Conservation (phyloP, 2,113 vertebrate genomes). For the Gnathochromis pfefferi region DNA sequence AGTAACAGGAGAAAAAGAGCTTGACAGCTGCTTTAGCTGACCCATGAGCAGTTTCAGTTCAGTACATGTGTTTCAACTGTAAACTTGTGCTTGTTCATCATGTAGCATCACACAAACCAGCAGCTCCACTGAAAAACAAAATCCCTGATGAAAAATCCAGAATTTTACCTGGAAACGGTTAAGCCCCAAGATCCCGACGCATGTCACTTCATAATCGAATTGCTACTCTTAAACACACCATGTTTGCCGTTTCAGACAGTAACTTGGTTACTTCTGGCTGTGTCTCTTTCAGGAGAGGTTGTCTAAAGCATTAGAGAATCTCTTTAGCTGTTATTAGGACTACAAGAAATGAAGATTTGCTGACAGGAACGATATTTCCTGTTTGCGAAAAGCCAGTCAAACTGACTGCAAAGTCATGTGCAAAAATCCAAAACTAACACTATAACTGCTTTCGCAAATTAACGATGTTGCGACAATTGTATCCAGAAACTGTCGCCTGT, state of each 20-base stretch:
- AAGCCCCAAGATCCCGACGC: not conserved
- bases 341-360: not conserved
- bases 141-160: not conserved
- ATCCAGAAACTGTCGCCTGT: not conserved
- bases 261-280: not conserved
- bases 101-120: not conserved
- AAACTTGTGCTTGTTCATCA: not conserved
- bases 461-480: not conserved
- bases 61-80: not conserved
- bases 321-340: not conserved
- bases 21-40: not conserved
- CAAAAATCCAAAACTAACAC: not conserved
- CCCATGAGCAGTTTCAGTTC: not conserved
- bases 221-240: not conserved
- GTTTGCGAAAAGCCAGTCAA: not conserved
- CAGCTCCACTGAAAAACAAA: not conserved
- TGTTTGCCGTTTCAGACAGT: not conserved
- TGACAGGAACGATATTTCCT: not conserved
- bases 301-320: not conserved
- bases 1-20: not conserved
- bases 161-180: not conserved
- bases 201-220: not conserved
- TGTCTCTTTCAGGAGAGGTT: not conserved
- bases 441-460: not conserved
- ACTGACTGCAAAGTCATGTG: not conserved